Conservation (phyloP, 2,888 invertebrate genomes). For the Leptinotarsa juncta region DNA sequence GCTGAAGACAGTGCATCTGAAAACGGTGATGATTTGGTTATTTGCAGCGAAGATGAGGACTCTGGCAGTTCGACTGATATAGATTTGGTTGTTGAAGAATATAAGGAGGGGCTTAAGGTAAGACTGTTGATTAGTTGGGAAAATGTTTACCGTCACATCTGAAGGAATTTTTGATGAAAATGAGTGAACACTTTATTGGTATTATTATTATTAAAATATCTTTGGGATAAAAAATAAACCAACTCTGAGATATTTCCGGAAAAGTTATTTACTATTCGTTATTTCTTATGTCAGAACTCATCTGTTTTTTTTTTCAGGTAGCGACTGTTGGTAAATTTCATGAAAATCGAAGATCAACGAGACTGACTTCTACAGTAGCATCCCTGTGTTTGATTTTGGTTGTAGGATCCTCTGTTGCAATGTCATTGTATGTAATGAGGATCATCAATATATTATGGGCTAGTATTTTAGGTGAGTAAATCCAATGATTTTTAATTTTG, state of each 20-base stretch:
- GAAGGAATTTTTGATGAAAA: too few species aligned
- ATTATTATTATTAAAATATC: too few species aligned
- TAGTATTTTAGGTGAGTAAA: slow-evolving; percentile 53
- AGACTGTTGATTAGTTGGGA: slow-evolving; percentile 18
- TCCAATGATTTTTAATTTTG: too few species aligned
- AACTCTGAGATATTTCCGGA: too few species aligned
- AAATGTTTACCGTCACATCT: background rate
- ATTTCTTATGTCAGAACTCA: too few species aligned
- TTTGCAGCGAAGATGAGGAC: slow-evolving; percentile 63
- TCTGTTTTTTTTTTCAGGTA: slow-evolving; percentile 50
- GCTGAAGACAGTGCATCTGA: slow-evolving; percentile 60
- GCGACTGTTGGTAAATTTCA: slow-evolving; percentile 59
- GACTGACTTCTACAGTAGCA: slow-evolving; percentile 56
- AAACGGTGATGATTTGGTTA: slow-evolving; percentile 58
- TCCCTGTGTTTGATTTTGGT: slow-evolving; percentile 53
- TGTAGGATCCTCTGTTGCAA: slow-evolving; percentile 52
- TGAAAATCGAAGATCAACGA: slow-evolving; percentile 56
- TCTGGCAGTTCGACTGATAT: slow-evolving; percentile 79
- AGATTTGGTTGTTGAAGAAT: slow-evolving; percentile 82
- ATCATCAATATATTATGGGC: slow-evolving; percentile 54
- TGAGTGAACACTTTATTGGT: too few species aligned
- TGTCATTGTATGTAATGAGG: slow-evolving; percentile 55
- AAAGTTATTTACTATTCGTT: too few species aligned
- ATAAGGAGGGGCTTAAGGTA: slow-evolving; percentile 78
- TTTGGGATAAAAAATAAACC: too few species aligned